A percentile compares a stretch with the other conserved stretches of the same genome.
These are phyloP conservation scores for Caligus rogercresseyi DNA, from an alignment of 1,140 invertebrate species.

Conservation along the genomic window DNA sequence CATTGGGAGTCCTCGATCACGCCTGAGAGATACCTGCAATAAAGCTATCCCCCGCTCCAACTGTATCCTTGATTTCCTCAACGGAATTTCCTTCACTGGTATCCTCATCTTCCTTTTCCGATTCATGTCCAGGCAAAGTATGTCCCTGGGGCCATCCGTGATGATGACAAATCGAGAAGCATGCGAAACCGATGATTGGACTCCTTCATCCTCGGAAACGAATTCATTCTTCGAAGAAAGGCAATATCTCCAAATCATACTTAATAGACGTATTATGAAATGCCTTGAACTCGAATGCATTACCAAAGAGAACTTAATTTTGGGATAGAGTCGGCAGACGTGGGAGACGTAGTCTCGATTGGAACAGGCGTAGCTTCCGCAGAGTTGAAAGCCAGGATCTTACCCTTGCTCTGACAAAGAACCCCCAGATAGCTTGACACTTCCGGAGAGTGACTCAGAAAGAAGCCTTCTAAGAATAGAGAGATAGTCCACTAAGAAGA, in stretches of 20 bases:
- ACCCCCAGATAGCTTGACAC: background rate
- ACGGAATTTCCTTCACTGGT: background rate
- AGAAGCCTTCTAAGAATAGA: background rate
- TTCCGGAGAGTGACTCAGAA: background rate
- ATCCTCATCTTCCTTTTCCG: background rate
- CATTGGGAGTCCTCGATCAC: background rate
- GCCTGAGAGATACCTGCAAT: conserved; percentile 1
- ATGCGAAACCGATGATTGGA: background rate
- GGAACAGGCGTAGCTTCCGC: background rate
- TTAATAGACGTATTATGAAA: background rate
- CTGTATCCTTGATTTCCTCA: conserved; percentile 8
- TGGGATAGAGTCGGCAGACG: background rate
- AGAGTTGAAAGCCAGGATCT: conserved; percentile 4
- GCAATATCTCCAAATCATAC: background rate
- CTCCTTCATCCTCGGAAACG: background rate
- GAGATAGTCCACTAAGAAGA: background rate
- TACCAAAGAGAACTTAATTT: conserved; percentile 7
- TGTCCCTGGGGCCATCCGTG: conserved; percentile 2
- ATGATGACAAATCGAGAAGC: background rate
- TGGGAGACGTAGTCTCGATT: background rate
- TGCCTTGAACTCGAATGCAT: background rate
- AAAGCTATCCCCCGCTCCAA: conserved; percentile 5
- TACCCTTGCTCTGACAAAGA: background rate
- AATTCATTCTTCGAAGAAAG: background rate
- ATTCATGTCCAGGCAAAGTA: background rate